Base-by-base conservation (phyloP, 2,888 invertebrate species). In the Drosophila hamatofila region DNA sequence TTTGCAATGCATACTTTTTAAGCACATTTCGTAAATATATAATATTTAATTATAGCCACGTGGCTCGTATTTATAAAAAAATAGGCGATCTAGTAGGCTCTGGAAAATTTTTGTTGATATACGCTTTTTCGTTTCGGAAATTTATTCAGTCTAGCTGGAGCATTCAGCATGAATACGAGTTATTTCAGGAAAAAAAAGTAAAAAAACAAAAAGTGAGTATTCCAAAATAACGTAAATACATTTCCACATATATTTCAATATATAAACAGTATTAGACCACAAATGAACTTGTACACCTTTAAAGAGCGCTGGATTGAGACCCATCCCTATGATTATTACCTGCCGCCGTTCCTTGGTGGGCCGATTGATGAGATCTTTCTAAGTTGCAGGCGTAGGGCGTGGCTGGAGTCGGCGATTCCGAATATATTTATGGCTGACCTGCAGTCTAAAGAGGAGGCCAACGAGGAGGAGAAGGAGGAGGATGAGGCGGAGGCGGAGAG, bases 261-360 rank as follows among this genome's bases (percentile, higher is more conserved):
- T 2, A 21, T 3, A 18, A 16, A 39, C n/a, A n/a, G 8, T 3
- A 11, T 11, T 30, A 3, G 8, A 8, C 2, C 39, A 3, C 7
- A 16, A n/a, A 48, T 58, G 46, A 9, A 27, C 14, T 5, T 46
- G n/a, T 0, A 25, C 0, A 27, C 8, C 3, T 58, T 58, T 37
- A 11, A 3, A 4, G 1, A 39, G 1, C 37, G 48, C 11, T 58
- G 58, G 58, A 9, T 3, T 0, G 3, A 3, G 1, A 3, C 6
- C 0, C 18, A 48, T 27, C 58, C 48, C 5, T 0, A 11, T 16
- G 37, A 37, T 37, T 0, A 0, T 0, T 16, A 48, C 9, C 16
- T 39, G 3, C 58, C 58, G 11, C 58, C 58, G 16, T 58, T 16
- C 9, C 16, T 58, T 3, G 58, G 58, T 7, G 58, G 58, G 0